Evolutionary conservation across 1,140 invertebrate genomes (phyloP), one percentile per base, ranked within the genome.

Genomic region (Drosophila arawakana): DNA sequence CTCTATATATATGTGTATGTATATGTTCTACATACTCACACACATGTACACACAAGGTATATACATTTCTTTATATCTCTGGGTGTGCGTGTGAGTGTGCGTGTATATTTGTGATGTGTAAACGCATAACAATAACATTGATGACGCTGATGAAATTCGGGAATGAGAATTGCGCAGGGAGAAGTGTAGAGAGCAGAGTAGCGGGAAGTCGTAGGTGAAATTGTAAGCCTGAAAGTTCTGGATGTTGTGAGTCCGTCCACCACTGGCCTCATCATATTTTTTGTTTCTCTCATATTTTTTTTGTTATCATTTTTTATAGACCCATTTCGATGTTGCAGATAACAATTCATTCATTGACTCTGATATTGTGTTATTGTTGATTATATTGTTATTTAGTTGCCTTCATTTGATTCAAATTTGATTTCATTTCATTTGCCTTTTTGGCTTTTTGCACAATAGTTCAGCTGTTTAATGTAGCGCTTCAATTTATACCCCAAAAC

Each of bases 241-340:
- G 30, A 11, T 73, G 73, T 49, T 71, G 67, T 37, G 18, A 37
- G 7, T 63, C 50, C 75, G 57, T 66, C 59, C 73, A 86, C 82
- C 75, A 73, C 65, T 80, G 76, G 25, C 73, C 34, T 68, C 79
- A 88, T 83, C 73, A 86, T 88, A 86, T 86, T 86, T 88, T 88
- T 77, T 83, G 83, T 89, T 77, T 70, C 25, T 30, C 25, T 30
- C 4, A 30, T 30, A 3, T 25, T 25, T 2, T 30, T 30, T 30
- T 30, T 30, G n/a, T 30, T 30, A 30, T 30, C 2, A 30, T 30
- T 83, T 86, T 86, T 86, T 83, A 86, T 86, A 77, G 84, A 77
- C 83, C 62, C 76, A 77, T 88, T 77, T 79, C 62, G 73, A 83
- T 89, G 52, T 83, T 54, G 50, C 63, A 74, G 73, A 74, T 83